Percentiles rank a stretch among this genome's conserved stretches.
These are phyloP conservation scores for Ectemnius continuus DNA, from an alignment of 2,888 invertebrate species.

Conservation along the genomic window DNA sequence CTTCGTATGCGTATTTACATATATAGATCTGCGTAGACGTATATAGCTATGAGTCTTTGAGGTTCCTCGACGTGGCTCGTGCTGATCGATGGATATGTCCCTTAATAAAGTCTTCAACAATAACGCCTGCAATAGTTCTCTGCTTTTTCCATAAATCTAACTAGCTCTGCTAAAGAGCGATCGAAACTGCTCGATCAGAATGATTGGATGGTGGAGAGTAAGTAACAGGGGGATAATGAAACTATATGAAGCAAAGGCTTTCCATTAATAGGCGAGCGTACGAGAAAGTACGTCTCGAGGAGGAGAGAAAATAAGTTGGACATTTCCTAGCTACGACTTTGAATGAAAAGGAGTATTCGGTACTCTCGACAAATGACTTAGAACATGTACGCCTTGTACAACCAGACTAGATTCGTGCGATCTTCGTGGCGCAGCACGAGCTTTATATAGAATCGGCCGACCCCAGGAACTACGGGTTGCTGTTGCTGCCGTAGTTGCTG, in stretches of 20 bases:
- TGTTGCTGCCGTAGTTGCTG: conserved; percentile 27
- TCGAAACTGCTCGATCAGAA: too few relatives aligned
- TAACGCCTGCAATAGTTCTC: conserved; percentile 40
- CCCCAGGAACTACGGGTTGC: conserved; percentile 48
- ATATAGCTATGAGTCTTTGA: conserved; percentile 42
- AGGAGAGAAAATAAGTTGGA: neutral
- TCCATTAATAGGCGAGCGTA: too few relatives aligned
- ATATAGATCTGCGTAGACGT: conserved; percentile 34
- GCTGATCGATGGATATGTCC: conserved; percentile 55
- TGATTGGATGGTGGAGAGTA: too few relatives aligned
- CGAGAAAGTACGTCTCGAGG: neutral
- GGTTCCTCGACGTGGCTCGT: conserved; percentile 46
- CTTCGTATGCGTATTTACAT: conserved; percentile 28
- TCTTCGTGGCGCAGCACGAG: conserved; percentile 73
- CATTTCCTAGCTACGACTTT: neutral
- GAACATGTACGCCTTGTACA: conserved; percentile 76
- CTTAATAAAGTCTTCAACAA: conserved; percentile 46
- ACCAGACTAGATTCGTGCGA: conserved; percentile 72
- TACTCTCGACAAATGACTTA: conserved; percentile 51
- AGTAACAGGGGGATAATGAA: too few relatives aligned
- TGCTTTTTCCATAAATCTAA: neutral
- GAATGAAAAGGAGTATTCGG: conserved; percentile 11
- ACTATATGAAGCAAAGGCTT: too few relatives aligned
- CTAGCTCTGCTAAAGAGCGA: too few relatives aligned
- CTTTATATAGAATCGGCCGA: conserved; percentile 71